Percentiles rank a stretch among this genome's conserved stretches.
phyloP scores from a whole-genome alignment of 1,140 invertebrate genomes.

The Brachionus rotundiformis region DNA sequence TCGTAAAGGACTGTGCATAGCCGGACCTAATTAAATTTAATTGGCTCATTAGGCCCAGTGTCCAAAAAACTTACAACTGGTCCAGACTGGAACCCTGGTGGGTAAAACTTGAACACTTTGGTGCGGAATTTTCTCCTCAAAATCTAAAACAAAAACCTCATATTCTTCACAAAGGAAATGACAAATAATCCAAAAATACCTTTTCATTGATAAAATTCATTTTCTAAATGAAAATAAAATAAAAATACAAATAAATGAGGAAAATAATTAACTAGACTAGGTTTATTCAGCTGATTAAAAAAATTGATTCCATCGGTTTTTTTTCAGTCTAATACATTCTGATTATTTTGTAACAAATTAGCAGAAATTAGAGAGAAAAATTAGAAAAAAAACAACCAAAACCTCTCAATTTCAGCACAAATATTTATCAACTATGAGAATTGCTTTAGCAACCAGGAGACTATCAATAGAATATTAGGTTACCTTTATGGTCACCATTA shows the following conservation, averaged over 20 bases:
- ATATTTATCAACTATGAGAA: constrained; percentile 20
- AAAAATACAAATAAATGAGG: neutral
- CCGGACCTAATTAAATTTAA: neutral
- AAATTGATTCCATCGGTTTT: constrained; percentile 19
- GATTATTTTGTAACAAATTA: constrained; percentile 1
- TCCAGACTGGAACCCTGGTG: neutral
- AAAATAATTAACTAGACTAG: neutral
- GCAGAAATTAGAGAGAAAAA: too few species aligned
- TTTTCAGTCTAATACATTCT: neutral
- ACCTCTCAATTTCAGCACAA: constrained; percentile 17
- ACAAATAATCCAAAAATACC: neutral
- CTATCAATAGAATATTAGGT: constrained; percentile 9
- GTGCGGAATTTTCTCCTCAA: constrained; percentile 27
- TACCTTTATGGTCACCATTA: neutral
- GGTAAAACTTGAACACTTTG: constrained; percentile 26
- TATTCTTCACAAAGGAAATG: neutral
- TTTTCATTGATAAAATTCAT: constrained; percentile 43
- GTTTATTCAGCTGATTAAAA: neutral
- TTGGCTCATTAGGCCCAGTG: neutral
- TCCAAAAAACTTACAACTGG: neutral
- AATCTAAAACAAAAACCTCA: neutral
- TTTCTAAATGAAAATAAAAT: neutral
- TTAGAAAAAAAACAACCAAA: neutral
- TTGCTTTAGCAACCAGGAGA: constrained; percentile 16
- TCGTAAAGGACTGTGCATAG: neutral